These are phyloP conservation scores for Syndactyla subalaris DNA, from an alignment of 2,797 vertebrate species.

Conservation along the genomic window DNA sequence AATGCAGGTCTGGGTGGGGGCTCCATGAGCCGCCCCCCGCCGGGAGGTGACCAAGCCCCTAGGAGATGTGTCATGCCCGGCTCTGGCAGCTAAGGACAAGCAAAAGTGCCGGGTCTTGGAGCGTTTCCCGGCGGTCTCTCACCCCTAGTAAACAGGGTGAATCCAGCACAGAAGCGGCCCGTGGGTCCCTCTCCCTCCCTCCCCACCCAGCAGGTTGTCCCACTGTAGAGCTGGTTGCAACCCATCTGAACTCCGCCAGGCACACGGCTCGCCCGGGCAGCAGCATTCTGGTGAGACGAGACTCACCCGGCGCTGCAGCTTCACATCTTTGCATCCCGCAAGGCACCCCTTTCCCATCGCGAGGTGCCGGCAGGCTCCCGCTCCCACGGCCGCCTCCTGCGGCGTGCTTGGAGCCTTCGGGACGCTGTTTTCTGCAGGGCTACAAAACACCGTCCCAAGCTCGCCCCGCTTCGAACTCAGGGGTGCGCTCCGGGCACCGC, in stretches of 20 bases:
- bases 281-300: not conserved
- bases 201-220: not conserved
- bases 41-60: not conserved
- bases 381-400: not conserved
- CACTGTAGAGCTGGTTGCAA: not conserved
- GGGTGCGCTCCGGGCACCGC: not conserved
- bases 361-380: not conserved
- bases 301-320: not conserved
- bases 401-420: not conserved
- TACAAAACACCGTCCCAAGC: not conserved
- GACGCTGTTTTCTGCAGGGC: not conserved
- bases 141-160: not conserved
- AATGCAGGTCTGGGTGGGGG: not conserved
- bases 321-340: not conserved
- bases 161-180: not conserved
- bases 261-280: not conserved
- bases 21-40: not conserved
- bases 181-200: not conserved
- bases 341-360: not conserved
- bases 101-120: fast-evolving
- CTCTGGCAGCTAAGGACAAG: not conserved
- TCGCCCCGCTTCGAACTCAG: not conserved
- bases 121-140: not conserved
- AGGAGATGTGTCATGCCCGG: not conserved
- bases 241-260: not conserved